Evolutionary conservation across 2,797 vertebrate genomes (phyloP).

Genomic region (Craterocephalus amniculus): DNA sequence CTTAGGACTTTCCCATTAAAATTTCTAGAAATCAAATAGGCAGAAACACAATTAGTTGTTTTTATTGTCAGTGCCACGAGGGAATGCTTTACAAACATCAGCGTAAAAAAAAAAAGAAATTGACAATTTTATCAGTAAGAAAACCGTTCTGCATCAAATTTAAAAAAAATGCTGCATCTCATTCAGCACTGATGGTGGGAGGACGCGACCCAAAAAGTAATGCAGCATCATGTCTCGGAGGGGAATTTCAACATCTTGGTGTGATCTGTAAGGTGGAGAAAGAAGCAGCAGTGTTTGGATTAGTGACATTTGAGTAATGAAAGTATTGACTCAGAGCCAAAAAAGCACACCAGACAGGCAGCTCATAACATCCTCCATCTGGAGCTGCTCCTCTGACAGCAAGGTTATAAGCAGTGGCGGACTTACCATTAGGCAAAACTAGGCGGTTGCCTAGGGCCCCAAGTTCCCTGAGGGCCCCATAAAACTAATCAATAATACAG

Average conservation of each 20-base stretch:
- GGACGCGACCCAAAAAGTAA: constrained; percentile 6
- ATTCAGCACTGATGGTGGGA: constrained; percentile 13
- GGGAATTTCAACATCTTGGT: constrained; percentile 10
- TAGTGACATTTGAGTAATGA: constrained; percentile 4
- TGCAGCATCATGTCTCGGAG: constrained; percentile 13
- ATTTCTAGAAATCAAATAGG: background rate
- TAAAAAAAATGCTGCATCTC: constrained; percentile 9
- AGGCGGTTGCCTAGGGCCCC: too few species aligned
- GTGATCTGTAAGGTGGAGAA: constrained; percentile 34
- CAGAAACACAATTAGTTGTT: constrained; percentile 49
- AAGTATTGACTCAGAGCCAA: background rate
- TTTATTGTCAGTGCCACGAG: constrained; percentile 63
- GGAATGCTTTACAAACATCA: constrained; percentile 70
- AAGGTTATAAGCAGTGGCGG: constrained; percentile 27
- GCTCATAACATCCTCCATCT: constrained; percentile 30
- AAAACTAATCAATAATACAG: too few species aligned
- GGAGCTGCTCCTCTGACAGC: constrained; percentile 15
- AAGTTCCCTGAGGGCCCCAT: too few species aligned
- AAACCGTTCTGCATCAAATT: constrained; percentile 46
- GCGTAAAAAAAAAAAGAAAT: constrained; percentile 43
- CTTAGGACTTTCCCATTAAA: constrained; percentile 5
- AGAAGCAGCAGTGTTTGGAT: background rate
- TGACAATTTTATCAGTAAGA: constrained; percentile 33
- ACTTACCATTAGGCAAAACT: too few species aligned
- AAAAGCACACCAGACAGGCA: constrained; percentile 5